Conservation (phyloP, 2,888 invertebrate genomes). For the Sinopyrophorus schimmeli region DNA sequence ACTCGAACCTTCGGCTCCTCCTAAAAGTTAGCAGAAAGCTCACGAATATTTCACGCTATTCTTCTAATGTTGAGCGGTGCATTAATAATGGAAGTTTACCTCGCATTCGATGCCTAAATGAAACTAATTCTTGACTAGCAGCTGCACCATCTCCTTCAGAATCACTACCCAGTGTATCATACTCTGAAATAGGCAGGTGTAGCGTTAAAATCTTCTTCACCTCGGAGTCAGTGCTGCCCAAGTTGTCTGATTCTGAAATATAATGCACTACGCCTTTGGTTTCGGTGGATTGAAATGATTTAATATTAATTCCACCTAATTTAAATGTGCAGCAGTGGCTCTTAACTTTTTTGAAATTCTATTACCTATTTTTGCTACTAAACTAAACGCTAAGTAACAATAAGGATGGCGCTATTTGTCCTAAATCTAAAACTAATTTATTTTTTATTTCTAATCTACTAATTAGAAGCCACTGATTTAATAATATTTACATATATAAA, state of each 20-base stretch:
- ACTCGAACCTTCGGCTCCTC: constrained; percentile 75
- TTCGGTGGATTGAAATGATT: not conserved
- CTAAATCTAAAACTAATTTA: no score
- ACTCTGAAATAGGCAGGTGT: constrained; percentile 92
- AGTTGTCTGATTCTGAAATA: constrained; percentile 86
- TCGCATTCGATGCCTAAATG: constrained; percentile 58
- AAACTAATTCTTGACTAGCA: constrained; percentile 63
- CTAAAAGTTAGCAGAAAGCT: constrained; percentile 47
- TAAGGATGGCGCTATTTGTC: no score
- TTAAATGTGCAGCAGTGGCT: constrained; percentile 47
- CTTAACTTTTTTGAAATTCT: constrained; percentile 24
- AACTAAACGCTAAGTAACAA: no score
- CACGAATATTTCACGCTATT: constrained; percentile 14
- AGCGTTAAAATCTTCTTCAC: constrained; percentile 91
- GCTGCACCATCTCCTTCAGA: constrained; percentile 76
- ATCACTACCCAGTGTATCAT: constrained; percentile 81
- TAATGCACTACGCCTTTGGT: constrained; percentile 12
- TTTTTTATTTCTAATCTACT: no score
- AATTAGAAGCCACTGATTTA: no score
- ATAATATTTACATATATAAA: no score
- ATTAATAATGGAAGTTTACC: constrained; percentile 51
- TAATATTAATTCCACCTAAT: not conserved
- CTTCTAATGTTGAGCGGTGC: not conserved
- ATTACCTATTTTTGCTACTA: no score
- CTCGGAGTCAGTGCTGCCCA: constrained; percentile 94